A percentile compares a stretch with the other conserved stretches of the same genome.
These are phyloP conservation scores for Torymus tubicola DNA, from an alignment of 2,888 invertebrate genomes.

Conservation along the genomic window DNA sequence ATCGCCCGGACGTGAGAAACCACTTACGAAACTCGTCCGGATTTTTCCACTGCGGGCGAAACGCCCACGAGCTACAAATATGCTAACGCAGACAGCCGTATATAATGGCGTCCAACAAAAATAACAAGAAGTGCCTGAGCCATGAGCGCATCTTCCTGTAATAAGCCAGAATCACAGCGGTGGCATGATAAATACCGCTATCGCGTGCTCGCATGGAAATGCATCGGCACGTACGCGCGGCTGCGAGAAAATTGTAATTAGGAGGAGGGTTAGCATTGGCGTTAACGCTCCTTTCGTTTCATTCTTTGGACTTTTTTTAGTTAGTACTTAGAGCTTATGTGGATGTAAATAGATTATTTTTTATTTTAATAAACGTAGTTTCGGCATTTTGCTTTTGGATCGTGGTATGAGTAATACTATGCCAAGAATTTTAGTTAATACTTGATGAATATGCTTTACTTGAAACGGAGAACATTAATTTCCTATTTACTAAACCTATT, in stretches of 20 bases:
- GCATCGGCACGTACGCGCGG: slow-evolving; percentile 17
- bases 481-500: too few relatives aligned
- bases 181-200: slow-evolving; percentile 64
- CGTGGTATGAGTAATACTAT: too few relatives aligned
- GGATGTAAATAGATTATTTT: too few relatives aligned
- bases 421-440: too few relatives aligned
- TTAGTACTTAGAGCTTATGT: too few relatives aligned
- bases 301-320: too few relatives aligned
- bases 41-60: background rate
- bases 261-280: too few relatives aligned
- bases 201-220: slow-evolving; percentile 56
- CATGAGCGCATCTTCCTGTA: slow-evolving; percentile 37
- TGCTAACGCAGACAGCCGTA: background rate
- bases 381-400: slow-evolving; percentile 2
- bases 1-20: background rate
- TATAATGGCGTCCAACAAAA: background rate
- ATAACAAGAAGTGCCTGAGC: background rate
- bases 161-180: slow-evolving; percentile 62
- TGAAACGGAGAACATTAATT: too few relatives aligned
- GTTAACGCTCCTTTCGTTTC: background rate
- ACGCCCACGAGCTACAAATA: slow-evolving; percentile 1
- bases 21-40: background rate
- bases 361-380: too few relatives aligned
- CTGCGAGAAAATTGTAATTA: slow-evolving; percentile 30
- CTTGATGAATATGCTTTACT: too few relatives aligned